Conservation (phyloP, 2,113 vertebrate genomes). For the Columbina picui region DNA sequence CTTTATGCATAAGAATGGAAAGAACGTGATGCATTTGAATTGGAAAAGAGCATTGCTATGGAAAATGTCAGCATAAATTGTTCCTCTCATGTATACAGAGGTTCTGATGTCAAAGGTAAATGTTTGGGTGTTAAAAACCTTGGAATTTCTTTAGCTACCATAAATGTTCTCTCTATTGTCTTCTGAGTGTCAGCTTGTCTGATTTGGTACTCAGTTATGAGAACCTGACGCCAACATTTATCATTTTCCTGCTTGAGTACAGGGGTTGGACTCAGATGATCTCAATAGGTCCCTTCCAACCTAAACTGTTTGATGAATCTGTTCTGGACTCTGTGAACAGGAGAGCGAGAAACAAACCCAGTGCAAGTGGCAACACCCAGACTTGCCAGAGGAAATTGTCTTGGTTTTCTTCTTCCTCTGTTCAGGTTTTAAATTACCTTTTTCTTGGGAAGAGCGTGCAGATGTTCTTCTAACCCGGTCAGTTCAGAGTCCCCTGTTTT, state of each 20-base stretch:
- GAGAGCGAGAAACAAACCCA: not conserved
- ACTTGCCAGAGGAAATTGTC: not conserved
- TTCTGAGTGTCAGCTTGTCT: not conserved
- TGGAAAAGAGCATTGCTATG: constrained; percentile 23
- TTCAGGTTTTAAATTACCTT: not conserved
- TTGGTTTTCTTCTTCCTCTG: not conserved
- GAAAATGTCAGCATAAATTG: constrained; percentile 54
- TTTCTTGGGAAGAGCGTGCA: not conserved
- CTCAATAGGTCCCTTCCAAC: not conserved
- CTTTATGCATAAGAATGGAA: constrained; percentile 23
- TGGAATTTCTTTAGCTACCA: constrained; percentile 27
- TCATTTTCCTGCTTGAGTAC: not conserved
- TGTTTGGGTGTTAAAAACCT: constrained; percentile 23
- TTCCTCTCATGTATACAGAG: constrained; percentile 31
- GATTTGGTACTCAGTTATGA: not conserved
- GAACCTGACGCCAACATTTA: not conserved
- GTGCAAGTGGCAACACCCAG: not conserved
- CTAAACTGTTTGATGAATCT: not conserved
- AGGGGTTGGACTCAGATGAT: not conserved
- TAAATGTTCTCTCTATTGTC: not conserved
- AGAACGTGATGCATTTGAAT: constrained; percentile 29
- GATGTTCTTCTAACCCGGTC: not conserved
- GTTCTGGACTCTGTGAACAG: not conserved
- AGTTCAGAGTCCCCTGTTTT: not conserved
- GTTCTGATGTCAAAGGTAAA: constrained; percentile 53